Conservation (phyloP, 2,888 invertebrate species). For the Scaptomyza caliginosa region DNA sequence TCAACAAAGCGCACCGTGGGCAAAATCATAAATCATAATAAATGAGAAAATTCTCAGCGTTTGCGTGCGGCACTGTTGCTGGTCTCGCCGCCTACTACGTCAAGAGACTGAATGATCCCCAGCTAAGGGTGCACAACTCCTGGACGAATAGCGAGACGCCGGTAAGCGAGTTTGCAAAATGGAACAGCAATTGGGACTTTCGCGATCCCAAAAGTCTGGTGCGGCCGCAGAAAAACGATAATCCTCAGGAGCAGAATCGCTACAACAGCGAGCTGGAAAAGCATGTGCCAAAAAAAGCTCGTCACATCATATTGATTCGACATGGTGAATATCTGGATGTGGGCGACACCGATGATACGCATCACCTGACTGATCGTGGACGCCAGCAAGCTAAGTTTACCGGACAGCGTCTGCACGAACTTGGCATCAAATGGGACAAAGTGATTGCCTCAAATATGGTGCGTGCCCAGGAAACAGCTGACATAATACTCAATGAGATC, state of each 20-base stretch:
- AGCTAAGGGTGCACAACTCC: slow-evolving; percentile 86
- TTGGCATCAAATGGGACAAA: slow-evolving; percentile 91
- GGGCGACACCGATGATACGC: slow-evolving; percentile 89
- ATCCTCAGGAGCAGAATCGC: slow-evolving; percentile 87
- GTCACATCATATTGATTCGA: slow-evolving; percentile 95
- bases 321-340: slow-evolving; percentile 96
- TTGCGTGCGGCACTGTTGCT: slow-evolving; percentile 88
- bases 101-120: slow-evolving; percentile 84
- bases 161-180: slow-evolving; percentile 85
- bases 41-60: slow-evolving; percentile 71
- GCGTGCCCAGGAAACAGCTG: slow-evolving; percentile 95
- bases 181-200: slow-evolving; percentile 96
- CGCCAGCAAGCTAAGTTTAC: slow-evolving; percentile 92
- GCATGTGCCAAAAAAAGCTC: slow-evolving; percentile 85
- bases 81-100: slow-evolving; percentile 88
- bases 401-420: slow-evolving; percentile 91
- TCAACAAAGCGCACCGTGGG: background rate
- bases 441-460: slow-evolving; percentile 96
- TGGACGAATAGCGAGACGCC: slow-evolving; percentile 86
- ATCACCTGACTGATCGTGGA: slow-evolving; percentile 92
- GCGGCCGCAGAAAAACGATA: slow-evolving; percentile 85
- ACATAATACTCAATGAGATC: slow-evolving; percentile 90
- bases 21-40: background rate
- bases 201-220: slow-evolving; percentile 90
- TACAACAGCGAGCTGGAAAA: slow-evolving; percentile 88